Conservation (phyloP, 2,888 invertebrate species). For the Rhimphoctona megacephalus region DNA sequence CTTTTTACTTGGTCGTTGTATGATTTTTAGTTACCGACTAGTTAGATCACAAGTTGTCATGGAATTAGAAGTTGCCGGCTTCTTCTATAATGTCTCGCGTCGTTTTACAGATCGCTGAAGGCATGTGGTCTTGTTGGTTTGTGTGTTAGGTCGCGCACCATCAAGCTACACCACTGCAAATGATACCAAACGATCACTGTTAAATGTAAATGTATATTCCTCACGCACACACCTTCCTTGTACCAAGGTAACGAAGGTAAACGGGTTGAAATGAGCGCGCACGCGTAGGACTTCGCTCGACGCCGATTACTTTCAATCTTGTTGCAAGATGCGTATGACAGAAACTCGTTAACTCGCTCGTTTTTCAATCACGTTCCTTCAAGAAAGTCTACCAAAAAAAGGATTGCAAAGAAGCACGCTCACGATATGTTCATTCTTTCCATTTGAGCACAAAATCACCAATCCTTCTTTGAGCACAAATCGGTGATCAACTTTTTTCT, state of each 20-base stretch:
- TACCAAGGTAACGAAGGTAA: constrained; percentile 54
- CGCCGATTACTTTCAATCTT: constrained; percentile 63
- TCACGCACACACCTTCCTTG: constrained; percentile 28
- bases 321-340: constrained; percentile 36
- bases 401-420: constrained; percentile 17
- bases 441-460: constrained; percentile 32
- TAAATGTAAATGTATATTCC: neutral
- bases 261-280: constrained; percentile 50
- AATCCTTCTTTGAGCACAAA: constrained; percentile 26
- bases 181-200: constrained; percentile 38
- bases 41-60: neutral
- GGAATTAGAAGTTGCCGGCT: neutral
- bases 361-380: constrained; percentile 30
- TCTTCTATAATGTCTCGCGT: neutral
- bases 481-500: constrained; percentile 34
- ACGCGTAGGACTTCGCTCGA: constrained; percentile 55
- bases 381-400: neutral
- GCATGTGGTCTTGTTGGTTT: constrained; percentile 32
- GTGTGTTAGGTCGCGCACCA: constrained; percentile 38
- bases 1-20: constrained; percentile 10
- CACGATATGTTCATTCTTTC: constrained; percentile 10
- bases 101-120: constrained; percentile 17
- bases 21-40: neutral
- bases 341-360: constrained; percentile 49
- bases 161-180: constrained; percentile 40